Base-by-base conservation (phyloP, 35 echinoderm and acorn worm genomes). In the Stichopus chloronotus region DNA sequence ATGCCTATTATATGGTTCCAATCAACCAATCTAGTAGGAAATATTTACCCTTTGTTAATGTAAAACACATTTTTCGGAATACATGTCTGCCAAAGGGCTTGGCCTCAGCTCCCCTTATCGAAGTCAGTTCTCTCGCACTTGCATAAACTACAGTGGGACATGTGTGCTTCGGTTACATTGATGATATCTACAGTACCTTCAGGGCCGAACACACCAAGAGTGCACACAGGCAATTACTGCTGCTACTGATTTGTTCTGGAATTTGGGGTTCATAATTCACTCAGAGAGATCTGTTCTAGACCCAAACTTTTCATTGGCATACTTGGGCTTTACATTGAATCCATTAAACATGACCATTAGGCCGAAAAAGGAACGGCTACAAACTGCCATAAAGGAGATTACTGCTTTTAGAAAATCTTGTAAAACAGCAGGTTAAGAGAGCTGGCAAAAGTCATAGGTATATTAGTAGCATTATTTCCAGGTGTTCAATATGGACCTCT, bases 81-180 rank as follows among this genome's bases (percentile, higher is more conserved):
- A 92, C 90, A 20, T 92, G 90, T 8, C 55, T 92, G 12, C 90
- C 90, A 57, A 92, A 92, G 55, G 90, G 90, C 7, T 74, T 79
- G 52, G 90, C 90, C 19, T 79, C 0, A 13, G 90, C 90, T 13
- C 86, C 76, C 68, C n/a, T n/a, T 94, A 22, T 5, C 91, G 8
- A 96, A 96, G 56, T 85, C 95, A 79, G 87, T 95, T 43, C 58
- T 72, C 43, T 87, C 83, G 5, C 59, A 63, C 17, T 60, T 95
- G 53, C 58, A 92, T 20, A 88, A 59, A 23, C 79, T 90, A 43
- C 30, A 43, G 30, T 43, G 22, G 87, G 87, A 8, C 60, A 71
- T 21, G 11, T 16, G 14, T 90, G 87, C 60, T 9, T 90, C 23
- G 6, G 61, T 0, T 90, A 90, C 69, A 90, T 90, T 3, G 59